Evolutionary conservation across 2,888 invertebrate genomes (phyloP).

Genomic region (Syritta pipiens): DNA sequence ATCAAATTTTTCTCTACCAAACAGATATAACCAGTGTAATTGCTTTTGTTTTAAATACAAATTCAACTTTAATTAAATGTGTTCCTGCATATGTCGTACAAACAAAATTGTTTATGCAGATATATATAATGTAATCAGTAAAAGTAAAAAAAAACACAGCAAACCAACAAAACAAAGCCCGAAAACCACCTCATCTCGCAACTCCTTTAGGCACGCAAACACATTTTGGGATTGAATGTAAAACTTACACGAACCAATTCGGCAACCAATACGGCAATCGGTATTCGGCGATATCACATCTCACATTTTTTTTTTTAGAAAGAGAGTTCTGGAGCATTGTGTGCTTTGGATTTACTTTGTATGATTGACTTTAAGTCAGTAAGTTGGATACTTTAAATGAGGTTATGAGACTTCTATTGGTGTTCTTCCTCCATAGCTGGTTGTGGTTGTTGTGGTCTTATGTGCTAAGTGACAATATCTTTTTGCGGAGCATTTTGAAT

Average conservation of each 20-base stretch:
- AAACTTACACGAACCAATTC: constrained; percentile 55
- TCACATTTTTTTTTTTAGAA: constrained; percentile 28
- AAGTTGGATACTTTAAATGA: constrained; percentile 25
- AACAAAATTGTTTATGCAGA: constrained; percentile 22
- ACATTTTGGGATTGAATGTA: constrained; percentile 41
- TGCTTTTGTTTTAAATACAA: constrained; percentile 26
- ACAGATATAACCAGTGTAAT: background rate
- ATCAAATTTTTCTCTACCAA: background rate
- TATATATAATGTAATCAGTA: constrained; percentile 48
- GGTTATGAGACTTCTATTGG: constrained; percentile 35
- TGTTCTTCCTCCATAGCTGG: constrained; percentile 29
- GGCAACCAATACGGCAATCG: constrained; percentile 50
- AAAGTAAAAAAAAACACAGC: constrained; percentile 37
- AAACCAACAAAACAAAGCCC: constrained; percentile 57
- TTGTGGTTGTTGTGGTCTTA: too few relatives aligned
- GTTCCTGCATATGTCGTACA: constrained; percentile 10
- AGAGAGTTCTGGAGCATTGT: constrained; percentile 23
- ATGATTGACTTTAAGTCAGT: too few relatives aligned
- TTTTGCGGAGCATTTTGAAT: constrained; percentile 24
- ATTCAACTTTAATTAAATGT: constrained; percentile 10
- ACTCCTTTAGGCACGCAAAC: constrained; percentile 58
- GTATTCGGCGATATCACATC: constrained; percentile 29
- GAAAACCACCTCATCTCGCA: constrained; percentile 55
- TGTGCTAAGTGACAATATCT: constrained; percentile 21
- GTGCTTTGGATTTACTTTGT: too few relatives aligned